Conservation (phyloP, 2,888 invertebrate genomes). For the Apotomis turbidana region DNA sequence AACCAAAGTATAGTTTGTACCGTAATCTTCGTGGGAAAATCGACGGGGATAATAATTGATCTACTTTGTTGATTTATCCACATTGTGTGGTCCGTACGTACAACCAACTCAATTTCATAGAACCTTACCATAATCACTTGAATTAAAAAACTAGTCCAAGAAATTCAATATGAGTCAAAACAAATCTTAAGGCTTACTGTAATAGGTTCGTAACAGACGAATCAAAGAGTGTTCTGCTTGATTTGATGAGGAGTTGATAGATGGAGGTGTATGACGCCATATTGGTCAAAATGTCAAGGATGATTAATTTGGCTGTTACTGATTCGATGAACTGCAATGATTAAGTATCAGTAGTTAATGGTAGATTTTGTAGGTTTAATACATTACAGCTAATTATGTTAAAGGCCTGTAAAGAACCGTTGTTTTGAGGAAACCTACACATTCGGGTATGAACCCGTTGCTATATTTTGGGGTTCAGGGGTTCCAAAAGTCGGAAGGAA, state of each 20-base stretch:
- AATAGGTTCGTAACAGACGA: neutral
- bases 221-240: neutral
- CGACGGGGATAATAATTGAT: conserved; percentile 24
- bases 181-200: conserved; percentile 1
- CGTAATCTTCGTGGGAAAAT: conserved; percentile 23
- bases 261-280: conserved; percentile 10
- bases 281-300: conserved; percentile 20
- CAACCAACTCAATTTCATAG: conserved; percentile 1
- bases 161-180: neutral
- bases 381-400: too few relatives aligned
- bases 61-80: conserved; percentile 12
- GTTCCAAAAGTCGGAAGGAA: too few relatives aligned
- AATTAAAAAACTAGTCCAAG: neutral
- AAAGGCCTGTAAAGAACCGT: too few relatives aligned
- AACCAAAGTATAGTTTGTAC: conserved; percentile 10
- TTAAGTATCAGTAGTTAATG: too few relatives aligned
- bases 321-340: too few relatives aligned
- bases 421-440: too few relatives aligned
- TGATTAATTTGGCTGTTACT: conserved; percentile 1
- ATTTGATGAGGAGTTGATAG: conserved; percentile 19
- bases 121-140: conserved; percentile 19
- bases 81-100: conserved; percentile 9
- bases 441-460: too few relatives aligned
- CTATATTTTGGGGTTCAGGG: too few relatives aligned
- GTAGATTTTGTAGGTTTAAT: too few relatives aligned